These are phyloP conservation scores for Syngnathus typhle DNA, from an alignment of 2,113 vertebrate genomes.

Conservation along the genomic window DNA sequence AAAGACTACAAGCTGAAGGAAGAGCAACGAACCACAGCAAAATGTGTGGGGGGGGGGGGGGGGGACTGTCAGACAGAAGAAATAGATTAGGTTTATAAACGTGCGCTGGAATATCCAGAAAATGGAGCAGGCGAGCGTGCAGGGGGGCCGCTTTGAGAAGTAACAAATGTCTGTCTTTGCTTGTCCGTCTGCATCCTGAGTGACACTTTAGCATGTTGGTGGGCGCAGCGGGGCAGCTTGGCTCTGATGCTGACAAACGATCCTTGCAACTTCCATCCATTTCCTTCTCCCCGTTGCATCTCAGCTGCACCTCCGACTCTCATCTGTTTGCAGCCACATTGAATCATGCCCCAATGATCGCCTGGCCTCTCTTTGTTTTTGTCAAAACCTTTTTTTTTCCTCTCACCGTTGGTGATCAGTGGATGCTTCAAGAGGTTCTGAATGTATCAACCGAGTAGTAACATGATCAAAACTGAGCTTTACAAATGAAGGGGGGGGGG, in stretches of 20 bases:
- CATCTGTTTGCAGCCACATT: conserved; percentile 37
- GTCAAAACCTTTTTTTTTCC: neutral
- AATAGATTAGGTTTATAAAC: conserved; percentile 43
- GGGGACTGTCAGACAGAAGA: conserved; percentile 24
- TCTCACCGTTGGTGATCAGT: conserved; percentile 2
- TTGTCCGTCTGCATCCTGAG: conserved; percentile 65
- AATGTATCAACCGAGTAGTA: neutral
- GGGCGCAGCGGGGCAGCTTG: conserved; percentile 57
- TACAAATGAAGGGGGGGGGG: neutral
- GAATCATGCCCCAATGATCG: conserved; percentile 22
- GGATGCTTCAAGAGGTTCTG: conserved; percentile 1
- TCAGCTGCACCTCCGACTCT: conserved; percentile 35
- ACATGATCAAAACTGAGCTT: neutral
- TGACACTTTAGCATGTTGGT: conserved; percentile 67
- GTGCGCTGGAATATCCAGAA: conserved; percentile 35
- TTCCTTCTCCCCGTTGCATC: conserved; percentile 17
- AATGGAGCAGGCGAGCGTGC: conserved; percentile 16
- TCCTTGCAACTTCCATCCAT: conserved; percentile 45
- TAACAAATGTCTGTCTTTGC: conserved; percentile 58
- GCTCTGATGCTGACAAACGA: conserved; percentile 44
- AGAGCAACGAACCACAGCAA: conserved; percentile 52
- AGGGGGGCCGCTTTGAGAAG: conserved; percentile 21
- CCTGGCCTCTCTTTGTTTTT: conserved; percentile 15
- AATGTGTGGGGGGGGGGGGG: conserved; percentile 29
- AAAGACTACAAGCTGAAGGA: conserved; percentile 65